Conservation (phyloP, 2,888 invertebrate genomes). For the Zaprionus lineosus region DNA sequence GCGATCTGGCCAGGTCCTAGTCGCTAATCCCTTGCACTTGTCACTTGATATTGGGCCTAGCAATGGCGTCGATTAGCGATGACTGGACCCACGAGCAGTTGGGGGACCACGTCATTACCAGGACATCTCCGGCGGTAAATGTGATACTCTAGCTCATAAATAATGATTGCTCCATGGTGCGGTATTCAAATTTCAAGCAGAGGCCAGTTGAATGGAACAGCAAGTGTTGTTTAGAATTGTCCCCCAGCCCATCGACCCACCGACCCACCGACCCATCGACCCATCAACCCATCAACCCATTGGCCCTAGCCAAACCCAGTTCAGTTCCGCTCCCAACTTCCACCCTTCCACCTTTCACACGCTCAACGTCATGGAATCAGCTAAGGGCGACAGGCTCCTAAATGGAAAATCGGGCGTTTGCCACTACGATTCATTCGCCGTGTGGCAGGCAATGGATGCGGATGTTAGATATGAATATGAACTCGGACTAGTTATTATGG, state of each 20-base stretch:
- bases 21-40: constrained; percentile 22
- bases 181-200: constrained; percentile 64
- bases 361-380: constrained; percentile 13
- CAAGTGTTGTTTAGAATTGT: constrained; percentile 6
- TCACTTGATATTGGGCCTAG: constrained; percentile 50
- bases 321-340: too few relatives aligned
- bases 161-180: constrained; percentile 56
- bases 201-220: constrained; percentile 9
- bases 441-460: constrained; percentile 41
- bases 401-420: constrained; percentile 55
- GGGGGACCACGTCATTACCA: constrained; percentile 33
- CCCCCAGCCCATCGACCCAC: neutral
- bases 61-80: constrained; percentile 59
- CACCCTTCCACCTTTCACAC: neutral
- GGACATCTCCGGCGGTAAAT: constrained; percentile 30
- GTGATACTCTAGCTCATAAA: constrained; percentile 50
- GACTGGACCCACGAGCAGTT: neutral
- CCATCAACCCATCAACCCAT: too few relatives aligned
- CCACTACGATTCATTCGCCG: constrained; percentile 15
- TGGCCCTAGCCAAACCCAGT: too few relatives aligned
- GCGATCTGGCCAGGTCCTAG: neutral
- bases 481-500: constrained; percentile 18
- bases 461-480: neutral
- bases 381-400: constrained; percentile 59
- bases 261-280: neutral